Base-by-base conservation (phyloP, 2,888 invertebrate genomes). In the Eupithecia inturbata region DNA sequence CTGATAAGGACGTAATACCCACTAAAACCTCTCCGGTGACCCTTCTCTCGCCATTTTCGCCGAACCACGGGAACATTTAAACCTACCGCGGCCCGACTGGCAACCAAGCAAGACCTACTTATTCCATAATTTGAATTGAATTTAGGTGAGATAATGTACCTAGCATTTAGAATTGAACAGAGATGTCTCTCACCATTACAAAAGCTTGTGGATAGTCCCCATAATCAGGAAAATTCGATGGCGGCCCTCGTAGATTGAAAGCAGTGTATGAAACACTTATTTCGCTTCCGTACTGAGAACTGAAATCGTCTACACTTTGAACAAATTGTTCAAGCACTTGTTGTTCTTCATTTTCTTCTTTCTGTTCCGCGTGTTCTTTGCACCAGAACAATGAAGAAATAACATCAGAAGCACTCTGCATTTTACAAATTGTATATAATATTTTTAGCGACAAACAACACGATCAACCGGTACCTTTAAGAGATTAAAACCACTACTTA, bases 181-280 rank as follows among this genome's bases (percentile, higher is more conserved):
- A 26, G 4, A 14, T 26, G 12, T 57, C 26, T 31, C 95, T 95
- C 94, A 98, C 98, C 96, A 98, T 97, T 74, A 97, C 97, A 94
- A 97, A 98, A 19, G 98, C 97, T 89, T 98, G 97, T 14, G 98
- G 97, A 93, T 97, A 98, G 88, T 99, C 98, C 26, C 98, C 98
- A 89, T 98, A 98, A 78, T 96, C 96, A 0, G 98, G 98, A 93
- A 96, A 98, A 88, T 97, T 97, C 36, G 96, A 96, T 16, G 97
- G 97, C 82, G 97, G 96, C 12, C 98, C 98, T 70, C 97, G 96
- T 73, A 99, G 95, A 92, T 98, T 98, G 70, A 96, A 96, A 7
- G 98, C 98, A 5, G 98, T 97, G 87, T 98, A 98, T 0, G 98
- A 98, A 86, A 97, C 97, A 92, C 97, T 98, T 77, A 96, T 96